These are phyloP conservation scores for Excalfactoria chinensis DNA, from an alignment of 2,113 vertebrate species.

Conservation along the genomic window DNA sequence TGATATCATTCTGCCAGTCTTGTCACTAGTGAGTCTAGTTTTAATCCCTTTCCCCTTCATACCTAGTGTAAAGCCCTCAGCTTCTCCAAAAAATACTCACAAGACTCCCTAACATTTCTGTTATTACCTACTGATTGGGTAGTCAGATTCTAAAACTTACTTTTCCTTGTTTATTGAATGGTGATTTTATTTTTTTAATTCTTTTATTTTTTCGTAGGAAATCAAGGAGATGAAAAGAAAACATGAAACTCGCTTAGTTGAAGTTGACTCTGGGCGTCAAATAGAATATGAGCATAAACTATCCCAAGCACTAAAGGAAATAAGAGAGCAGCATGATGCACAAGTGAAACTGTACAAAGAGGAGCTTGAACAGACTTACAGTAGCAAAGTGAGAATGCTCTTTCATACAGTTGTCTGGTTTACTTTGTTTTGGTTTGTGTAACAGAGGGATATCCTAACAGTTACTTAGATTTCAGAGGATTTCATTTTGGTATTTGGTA, in stretches of 20 bases:
- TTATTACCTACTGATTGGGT: fast-evolving
- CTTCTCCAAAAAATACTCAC: not conserved
- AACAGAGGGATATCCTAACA: not conserved
- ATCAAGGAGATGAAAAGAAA: constrained; percentile 85
- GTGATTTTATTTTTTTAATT: not conserved
- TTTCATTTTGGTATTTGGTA: not conserved
- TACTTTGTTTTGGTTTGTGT: not conserved
- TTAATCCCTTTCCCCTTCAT: no score
- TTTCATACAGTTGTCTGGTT: not conserved
- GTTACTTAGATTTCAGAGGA: not conserved
- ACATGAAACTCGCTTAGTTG: constrained; percentile 82
- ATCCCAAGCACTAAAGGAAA: constrained; percentile 83
- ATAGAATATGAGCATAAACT: constrained; percentile 88
- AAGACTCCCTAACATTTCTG: not conserved
- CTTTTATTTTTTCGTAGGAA: constrained; percentile 79
- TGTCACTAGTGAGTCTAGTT: no score
- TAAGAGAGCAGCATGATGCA: constrained; percentile 86
- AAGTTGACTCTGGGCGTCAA: constrained; percentile 85
- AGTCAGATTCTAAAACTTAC: not conserved
- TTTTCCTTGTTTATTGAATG: not conserved
- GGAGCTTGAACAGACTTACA: constrained; percentile 85
- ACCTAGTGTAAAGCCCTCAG: not conserved
- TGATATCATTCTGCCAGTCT: no score
- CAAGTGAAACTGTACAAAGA: constrained; percentile 87
- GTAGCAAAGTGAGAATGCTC: constrained; percentile 80